Base-by-base conservation (phyloP, 1,140 invertebrate species). In the Mesaphorura yosii region DNA sequence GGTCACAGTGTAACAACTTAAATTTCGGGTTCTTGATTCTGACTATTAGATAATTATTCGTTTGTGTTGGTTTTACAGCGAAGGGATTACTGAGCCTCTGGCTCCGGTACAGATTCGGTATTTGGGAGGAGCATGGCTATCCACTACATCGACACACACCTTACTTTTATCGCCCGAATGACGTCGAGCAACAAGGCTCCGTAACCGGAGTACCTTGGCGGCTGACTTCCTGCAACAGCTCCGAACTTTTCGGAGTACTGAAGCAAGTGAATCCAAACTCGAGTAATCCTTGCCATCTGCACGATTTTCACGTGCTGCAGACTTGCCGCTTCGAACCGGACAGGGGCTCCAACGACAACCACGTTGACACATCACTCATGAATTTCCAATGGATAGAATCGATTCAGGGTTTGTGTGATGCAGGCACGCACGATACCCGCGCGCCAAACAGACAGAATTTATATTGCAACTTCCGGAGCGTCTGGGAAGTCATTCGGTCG, bases 361-460 rank as follows among this genome's bases (percentile, higher is more conserved):
- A 6, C 7, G 40, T 22, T 6, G 7, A n/a, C 45, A 27, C 52
- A 1, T 55, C 52, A 17, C n/a, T 59, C 3, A 59, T 59, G 57
- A 31, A 48, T 40, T 52, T 55, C 15, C 41, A 53, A 27, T 59
- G 44, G 41, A 14, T 59, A 10, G 26, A 51, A 22, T 51, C 28
- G 14, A 51, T 60, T 7, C 48, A 40, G 10, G 53, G 67, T 29
- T 73, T 73, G 53, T 73, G 72, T 48, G 64, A 70, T 52, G 59
- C 65, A 19, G 42, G 57, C 1, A 58, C 65, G 6, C 72, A 73
- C 56, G 66, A 73, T 51, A 49, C 38, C 20, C 44, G 64, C 19
- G 62, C 67, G 1, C 72, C 69, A 0, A 72, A 66, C 39, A 64
- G 66, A 37, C 73, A 74, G 14, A 74, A 74, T 64, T 41, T 58